Evolutionary conservation across 1,140 invertebrate genomes (phyloP), one percentile per base, ranked within the genome.

Genomic region (Drosophila ohnishii): DNA sequence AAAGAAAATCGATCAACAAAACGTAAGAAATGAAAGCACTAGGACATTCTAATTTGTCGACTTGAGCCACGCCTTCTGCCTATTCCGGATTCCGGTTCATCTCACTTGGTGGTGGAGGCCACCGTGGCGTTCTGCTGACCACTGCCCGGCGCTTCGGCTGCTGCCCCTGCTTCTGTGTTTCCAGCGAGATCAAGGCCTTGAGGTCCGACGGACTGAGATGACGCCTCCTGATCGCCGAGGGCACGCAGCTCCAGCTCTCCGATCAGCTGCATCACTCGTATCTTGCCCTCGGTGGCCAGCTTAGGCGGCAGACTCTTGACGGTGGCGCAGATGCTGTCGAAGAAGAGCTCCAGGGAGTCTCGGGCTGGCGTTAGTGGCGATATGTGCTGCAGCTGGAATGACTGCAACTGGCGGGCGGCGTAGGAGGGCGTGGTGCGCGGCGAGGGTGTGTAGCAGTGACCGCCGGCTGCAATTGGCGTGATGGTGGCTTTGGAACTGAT

Each of bases 301-400:
- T 91, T 91, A 4, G 90, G 90, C 11, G 90, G 90, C 42, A 91
- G 45, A 1, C 34, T 34, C 47, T 90, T 91, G 4, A 91, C 90
- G 13, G 76, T 90, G 22, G 83, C 75, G 25, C 86, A 85, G 30
- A 90, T 84, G 73, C 90, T 91, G 47, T 91, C 90, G 22, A 91
- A 91, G 50, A 91, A 91, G 44, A 91, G 71, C 53, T 91, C 90
- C 8, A 91, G 74, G 1, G 86, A 87, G 8, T 90, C 86, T 7
- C 86, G 82, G 3, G 65, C 25, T 5, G 40, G 37, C 3, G 56
- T 53, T n/a, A 65, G 35, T 13, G 80, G 32, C 6, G 78, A 45
- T 30, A 88, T 48, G 3, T 67, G 66, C 44, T 82, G 72, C 40
- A 80, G 37, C 25, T 87, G 83, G 16, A 70, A 81, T 2, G 78